These are phyloP conservation scores for Acanthosoma haemorrhoidale DNA, from an alignment of 2,888 invertebrate genomes.

Conservation along the genomic window DNA sequence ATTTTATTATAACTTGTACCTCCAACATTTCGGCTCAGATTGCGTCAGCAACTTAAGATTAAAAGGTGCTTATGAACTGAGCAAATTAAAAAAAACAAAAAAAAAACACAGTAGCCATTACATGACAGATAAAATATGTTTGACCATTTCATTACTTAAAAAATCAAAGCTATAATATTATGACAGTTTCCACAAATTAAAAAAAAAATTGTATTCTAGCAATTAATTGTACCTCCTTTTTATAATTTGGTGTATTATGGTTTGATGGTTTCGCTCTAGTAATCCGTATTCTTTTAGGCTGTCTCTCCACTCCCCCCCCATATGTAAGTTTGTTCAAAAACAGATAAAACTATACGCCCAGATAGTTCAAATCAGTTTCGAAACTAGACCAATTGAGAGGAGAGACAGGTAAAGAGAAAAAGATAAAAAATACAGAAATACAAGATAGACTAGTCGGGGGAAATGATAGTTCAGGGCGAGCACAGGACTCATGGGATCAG, in stretches of 20 bases:
- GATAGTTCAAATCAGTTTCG: background rate
- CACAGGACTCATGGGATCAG: background rate
- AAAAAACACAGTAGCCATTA: background rate
- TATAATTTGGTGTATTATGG: background rate
- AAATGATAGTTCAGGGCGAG: background rate
- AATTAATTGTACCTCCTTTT: conserved; percentile 1
- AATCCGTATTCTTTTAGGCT: background rate
- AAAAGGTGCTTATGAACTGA: conserved; percentile 23
- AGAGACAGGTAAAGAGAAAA: conserved; percentile 1
- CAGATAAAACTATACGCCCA: background rate
- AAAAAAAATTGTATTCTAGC: background rate
- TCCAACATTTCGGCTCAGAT: conserved; percentile 15
- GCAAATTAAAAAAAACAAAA: conserved; percentile 11
- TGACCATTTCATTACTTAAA: background rate
- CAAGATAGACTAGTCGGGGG: conserved; percentile 4
- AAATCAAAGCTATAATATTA: background rate
- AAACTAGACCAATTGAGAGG: background rate
- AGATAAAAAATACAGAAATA: conserved; percentile 4
- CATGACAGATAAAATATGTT: background rate
- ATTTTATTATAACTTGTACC: conserved; percentile 16
- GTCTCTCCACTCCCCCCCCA: background rate
- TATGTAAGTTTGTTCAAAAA: background rate
- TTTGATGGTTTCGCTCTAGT: conserved; percentile 8
- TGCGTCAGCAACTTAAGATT: conserved; percentile 10
- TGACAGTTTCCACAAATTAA: background rate